phyloP scores from a whole-genome alignment of 2,113 vertebrate species.

The Rhea pennata region DNA sequence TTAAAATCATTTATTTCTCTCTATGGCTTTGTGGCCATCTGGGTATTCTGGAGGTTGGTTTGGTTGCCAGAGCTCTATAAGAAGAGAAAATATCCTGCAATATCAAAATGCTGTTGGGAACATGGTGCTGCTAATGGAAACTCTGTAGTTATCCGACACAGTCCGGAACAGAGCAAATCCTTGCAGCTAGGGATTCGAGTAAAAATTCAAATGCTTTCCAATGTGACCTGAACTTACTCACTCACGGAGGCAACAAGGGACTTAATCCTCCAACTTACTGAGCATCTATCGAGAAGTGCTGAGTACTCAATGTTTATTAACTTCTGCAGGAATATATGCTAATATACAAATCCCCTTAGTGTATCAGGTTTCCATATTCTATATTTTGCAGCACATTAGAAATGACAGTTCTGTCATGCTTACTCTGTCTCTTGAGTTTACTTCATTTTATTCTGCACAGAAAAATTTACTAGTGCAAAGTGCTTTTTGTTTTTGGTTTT shows the following conservation, averaged over 20 bases:
- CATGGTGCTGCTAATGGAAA: neutral
- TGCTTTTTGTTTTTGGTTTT: neutral
- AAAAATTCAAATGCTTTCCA: fast-evolving
- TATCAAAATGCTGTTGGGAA: neutral
- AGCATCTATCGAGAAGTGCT: neutral
- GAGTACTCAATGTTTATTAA: neutral
- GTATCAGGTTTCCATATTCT: neutral
- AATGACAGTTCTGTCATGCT: neutral
- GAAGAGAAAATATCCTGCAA: neutral
- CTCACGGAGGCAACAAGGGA: neutral
- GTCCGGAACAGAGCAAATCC: neutral
- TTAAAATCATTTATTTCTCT: neutral
- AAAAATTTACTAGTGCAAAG: neutral
- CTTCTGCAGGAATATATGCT: neutral
- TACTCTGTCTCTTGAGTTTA: neutral
- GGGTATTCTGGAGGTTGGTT: neutral
- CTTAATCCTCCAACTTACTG: neutral
- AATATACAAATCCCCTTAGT: neutral
- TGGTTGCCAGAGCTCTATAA: neutral
- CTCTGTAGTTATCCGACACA: neutral
- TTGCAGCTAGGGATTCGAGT: neutral
- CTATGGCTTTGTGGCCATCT: neutral
- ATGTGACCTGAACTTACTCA: neutral
- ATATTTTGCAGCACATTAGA: neutral
- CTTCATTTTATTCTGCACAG: neutral